Percentiles rank a stretch among this genome's conserved stretches.
phyloP scores from a whole-genome alignment of 2,888 invertebrate species.

The Elegia similella region DNA sequence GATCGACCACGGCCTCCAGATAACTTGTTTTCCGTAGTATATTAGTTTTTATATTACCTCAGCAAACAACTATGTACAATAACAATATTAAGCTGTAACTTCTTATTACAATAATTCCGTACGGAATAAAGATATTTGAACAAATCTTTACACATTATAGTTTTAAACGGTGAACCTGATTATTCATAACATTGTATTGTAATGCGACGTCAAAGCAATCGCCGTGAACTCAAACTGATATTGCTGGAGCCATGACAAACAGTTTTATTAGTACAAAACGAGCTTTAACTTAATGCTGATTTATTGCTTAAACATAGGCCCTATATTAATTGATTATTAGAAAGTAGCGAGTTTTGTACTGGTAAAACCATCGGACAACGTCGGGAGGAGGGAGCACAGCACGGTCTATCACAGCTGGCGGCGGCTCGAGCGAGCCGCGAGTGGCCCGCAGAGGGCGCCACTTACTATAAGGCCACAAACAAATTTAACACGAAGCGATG shows the following conservation, averaged over 20 bases:
- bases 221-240: conserved; percentile 24
- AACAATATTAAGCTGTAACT: conserved; percentile 34
- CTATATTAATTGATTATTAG: conserved; percentile 43
- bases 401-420: conserved; percentile 77
- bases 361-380: conserved; percentile 49
- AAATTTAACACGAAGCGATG: conserved; percentile 69
- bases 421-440: conserved; percentile 41
- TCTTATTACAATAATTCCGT: conserved; percentile 12
- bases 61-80: conserved; percentile 42
- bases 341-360: conserved; percentile 36
- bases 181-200: background rate
- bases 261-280: conserved; percentile 52
- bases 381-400: conserved; percentile 69
- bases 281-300: conserved; percentile 40
- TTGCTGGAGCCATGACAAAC: conserved; percentile 41
- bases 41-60: conserved; percentile 32
- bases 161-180: background rate
- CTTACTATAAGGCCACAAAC: conserved; percentile 77
- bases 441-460: conserved; percentile 64
- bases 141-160: background rate
- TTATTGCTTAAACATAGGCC: conserved; percentile 63
- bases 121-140: background rate
- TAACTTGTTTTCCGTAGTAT: conserved; percentile 8
- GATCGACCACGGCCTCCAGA: background rate
- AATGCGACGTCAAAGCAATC: background rate